Evolutionary conservation across 2,888 invertebrate genomes (phyloP).

Genomic region (Bembecia ichneumoniformis): DNA sequence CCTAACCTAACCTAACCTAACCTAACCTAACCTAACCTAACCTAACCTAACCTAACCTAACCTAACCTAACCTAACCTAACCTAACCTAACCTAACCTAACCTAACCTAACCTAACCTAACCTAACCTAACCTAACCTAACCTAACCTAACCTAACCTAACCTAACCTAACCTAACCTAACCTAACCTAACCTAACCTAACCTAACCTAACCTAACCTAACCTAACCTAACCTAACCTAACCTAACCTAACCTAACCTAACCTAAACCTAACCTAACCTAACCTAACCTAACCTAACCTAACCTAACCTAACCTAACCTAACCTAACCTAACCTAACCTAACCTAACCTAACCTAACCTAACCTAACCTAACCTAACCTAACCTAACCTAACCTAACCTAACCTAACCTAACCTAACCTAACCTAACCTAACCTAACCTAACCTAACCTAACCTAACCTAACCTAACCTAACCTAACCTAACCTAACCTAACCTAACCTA

Average conservation of each 20-base stretch:
- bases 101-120: constrained; percentile 1
- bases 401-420: too few species aligned
- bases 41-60: constrained; percentile 5
- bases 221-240: constrained; percentile 1
- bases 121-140: constrained; percentile 1
- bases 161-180: constrained; percentile 1
- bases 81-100: not conserved
- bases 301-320: constrained; percentile 1
- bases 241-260: constrained; percentile 1
- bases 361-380: not conserved
- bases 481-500: too few species aligned
- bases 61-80: too few species aligned
- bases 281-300: not conserved
- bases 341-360: not conserved
- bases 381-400: too few species aligned
- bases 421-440: too few species aligned
- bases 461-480: too few species aligned
- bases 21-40: constrained; percentile 3
- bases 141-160: constrained; percentile 1
- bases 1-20: constrained; percentile 1
- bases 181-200: constrained; percentile 1
- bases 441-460: too few species aligned
- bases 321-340: constrained; percentile 1
- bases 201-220: constrained; percentile 1
- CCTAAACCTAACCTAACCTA: not conserved